A percentile compares a stretch with the other conserved stretches of the same genome.
These are phyloP conservation scores for Dicyrtoma fusca DNA, from an alignment of 2,888 invertebrate genomes.

Conservation along the genomic window DNA sequence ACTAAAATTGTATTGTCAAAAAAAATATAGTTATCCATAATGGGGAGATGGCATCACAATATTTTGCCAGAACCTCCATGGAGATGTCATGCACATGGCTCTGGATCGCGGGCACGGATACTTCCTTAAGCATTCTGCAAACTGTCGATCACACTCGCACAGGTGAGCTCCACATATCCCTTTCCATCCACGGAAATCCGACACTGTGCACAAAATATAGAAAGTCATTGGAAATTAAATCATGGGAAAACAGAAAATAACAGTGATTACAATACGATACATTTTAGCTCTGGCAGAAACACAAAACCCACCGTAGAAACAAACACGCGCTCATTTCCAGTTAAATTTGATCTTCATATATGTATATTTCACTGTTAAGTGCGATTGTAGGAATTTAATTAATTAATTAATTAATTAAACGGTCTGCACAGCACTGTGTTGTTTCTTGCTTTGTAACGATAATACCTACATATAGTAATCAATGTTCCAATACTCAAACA, in stretches of 20 bases:
- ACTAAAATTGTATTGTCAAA: no score
- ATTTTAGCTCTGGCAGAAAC: no score
- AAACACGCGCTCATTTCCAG: background rate
- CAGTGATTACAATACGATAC: no score
- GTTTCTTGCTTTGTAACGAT: no score
- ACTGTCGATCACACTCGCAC: constrained; percentile 79
- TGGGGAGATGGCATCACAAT: constrained; percentile 50
- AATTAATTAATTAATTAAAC: background rate
- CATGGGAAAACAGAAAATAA: background rate
- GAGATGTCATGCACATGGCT: constrained; percentile 74
- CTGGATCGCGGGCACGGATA: constrained; percentile 74
- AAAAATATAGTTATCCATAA: constrained; percentile 16
- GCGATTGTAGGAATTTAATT: no score
- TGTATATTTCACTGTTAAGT: no score
- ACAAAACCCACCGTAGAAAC: no score
- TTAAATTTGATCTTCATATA: no score
- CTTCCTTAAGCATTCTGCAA: constrained; percentile 77
- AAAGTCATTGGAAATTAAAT: background rate
- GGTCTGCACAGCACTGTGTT: no score
- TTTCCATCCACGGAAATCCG: constrained; percentile 61
- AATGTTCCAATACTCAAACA: no score
- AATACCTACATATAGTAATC: no score
- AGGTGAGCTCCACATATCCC: constrained; percentile 75
- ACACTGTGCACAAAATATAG: constrained; percentile 59
- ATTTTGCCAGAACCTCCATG: constrained; percentile 64